phyloP scores from a whole-genome alignment of 2,888 invertebrate species.

The Polymixis lichenea region DNA sequence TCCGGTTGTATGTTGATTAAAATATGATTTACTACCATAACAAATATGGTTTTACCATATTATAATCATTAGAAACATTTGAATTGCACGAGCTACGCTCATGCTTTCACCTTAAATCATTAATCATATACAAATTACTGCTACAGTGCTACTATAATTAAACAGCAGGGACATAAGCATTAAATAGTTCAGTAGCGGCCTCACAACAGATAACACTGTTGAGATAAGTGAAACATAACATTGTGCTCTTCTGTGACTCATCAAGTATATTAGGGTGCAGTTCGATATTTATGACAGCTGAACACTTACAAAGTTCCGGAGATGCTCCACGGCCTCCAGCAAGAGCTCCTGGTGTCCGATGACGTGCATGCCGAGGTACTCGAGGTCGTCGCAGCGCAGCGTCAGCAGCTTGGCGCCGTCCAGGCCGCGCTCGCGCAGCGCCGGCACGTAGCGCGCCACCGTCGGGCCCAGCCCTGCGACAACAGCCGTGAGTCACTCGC shows the following conservation, averaged over 20 bases:
- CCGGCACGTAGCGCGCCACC: slow-evolving; percentile 94
- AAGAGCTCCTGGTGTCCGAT: slow-evolving; percentile 98
- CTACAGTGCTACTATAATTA: slow-evolving; percentile 55
- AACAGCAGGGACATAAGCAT: slow-evolving; percentile 46
- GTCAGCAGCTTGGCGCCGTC: slow-evolving; percentile 95
- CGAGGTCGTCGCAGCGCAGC: slow-evolving; percentile 96
- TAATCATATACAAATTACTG: slow-evolving; percentile 45
- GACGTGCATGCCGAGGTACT: slow-evolving; percentile 95
- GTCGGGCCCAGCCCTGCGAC: slow-evolving; percentile 94
- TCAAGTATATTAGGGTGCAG: slow-evolving; percentile 6
- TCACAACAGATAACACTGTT: slow-evolving; percentile 62
- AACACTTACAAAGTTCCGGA: slow-evolving; percentile 95
- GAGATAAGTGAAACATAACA: slow-evolving; percentile 60
- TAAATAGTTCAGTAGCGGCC: slow-evolving; percentile 51
- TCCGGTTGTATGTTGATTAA: too few relatives aligned
- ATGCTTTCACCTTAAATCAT: slow-evolving; percentile 12
- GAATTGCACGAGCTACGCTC: too few relatives aligned
- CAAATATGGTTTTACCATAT: too few relatives aligned
- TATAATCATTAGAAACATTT: too few relatives aligned
- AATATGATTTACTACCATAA: too few relatives aligned
- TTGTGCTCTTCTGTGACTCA: slow-evolving; percentile 60
- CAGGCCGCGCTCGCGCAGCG: slow-evolving; percentile 95
- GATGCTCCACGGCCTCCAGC: slow-evolving; percentile 97
- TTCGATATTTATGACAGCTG: neutral
- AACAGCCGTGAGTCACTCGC: slow-evolving; percentile 72